These are phyloP conservation scores for Therioaphis trifolii DNA, from an alignment of 2,888 invertebrate genomes.

Conservation along the genomic window DNA sequence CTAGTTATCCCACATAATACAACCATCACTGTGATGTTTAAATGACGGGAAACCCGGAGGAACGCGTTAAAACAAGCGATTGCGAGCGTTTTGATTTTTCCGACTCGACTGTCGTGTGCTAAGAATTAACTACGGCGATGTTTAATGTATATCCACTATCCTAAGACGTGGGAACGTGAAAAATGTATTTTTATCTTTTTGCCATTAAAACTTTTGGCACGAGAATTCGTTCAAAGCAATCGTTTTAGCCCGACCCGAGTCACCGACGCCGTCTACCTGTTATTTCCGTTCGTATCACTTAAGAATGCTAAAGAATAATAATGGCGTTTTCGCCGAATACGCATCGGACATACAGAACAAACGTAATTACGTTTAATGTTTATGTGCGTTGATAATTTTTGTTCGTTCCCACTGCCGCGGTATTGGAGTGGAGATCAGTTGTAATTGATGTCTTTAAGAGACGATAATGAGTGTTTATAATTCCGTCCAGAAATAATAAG, in stretches of 20 bases:
- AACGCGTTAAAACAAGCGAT: not conserved
- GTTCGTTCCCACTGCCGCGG: too few species aligned
- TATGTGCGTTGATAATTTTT: too few species aligned
- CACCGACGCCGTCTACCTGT: not conserved
- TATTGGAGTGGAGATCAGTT: too few species aligned
- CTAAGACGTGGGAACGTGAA: constrained; percentile 36
- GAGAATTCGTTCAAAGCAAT: constrained; percentile 19
- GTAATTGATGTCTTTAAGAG: too few species aligned
- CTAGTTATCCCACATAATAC: too few species aligned
- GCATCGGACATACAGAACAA: too few species aligned
- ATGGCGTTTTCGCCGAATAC: too few species aligned
- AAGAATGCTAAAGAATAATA: constrained; percentile 17
- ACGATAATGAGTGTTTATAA: too few species aligned
- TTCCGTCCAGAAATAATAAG: too few species aligned
- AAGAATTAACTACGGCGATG: constrained; percentile 27
- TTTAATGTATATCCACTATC: not conserved
- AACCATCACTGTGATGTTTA: too few species aligned
- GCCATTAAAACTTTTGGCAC: constrained; percentile 50
- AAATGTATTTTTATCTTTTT: constrained; percentile 42
- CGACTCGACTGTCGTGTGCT: not conserved
- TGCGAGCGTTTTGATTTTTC: not conserved
- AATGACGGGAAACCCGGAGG: too few species aligned
- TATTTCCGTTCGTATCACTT: constrained; percentile 2
- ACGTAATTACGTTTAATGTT: too few species aligned
- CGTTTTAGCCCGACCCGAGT: constrained; percentile 11